These are phyloP conservation scores for Lordiphosa clarofinis DNA, from an alignment of 1,140 invertebrate genomes.

Conservation along the genomic window DNA sequence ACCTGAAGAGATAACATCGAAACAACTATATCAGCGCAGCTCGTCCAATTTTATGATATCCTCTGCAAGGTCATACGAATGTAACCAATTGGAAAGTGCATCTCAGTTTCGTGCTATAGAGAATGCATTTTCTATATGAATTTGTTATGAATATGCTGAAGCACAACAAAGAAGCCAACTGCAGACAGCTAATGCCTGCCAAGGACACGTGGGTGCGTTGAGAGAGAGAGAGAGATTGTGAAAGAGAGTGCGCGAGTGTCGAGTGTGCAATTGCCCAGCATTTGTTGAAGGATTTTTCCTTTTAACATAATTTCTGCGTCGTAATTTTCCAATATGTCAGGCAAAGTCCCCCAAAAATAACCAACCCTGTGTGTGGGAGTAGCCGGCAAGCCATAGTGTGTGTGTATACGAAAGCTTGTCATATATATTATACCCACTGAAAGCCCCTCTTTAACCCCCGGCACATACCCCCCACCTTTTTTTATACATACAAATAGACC, in stretches of 20 bases:
- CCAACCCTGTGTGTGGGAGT: conserved; percentile 21
- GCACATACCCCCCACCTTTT: background rate
- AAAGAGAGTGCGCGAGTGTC: conserved; percentile 2
- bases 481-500: conserved; percentile 14
- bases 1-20: too few relatives aligned
- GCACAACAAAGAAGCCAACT: conserved; percentile 63
- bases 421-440: conserved; percentile 23
- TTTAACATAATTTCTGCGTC: conserved; percentile 53
- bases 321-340: conserved; percentile 61
- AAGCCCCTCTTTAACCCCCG: conserved; percentile 15
- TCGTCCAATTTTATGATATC: too few relatives aligned
- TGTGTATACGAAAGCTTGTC: conserved; percentile 45
- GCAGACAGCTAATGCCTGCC: conserved; percentile 31
- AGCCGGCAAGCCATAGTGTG: conserved; percentile 37
- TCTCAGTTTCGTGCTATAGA: too few relatives aligned
- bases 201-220: conserved; percentile 42
- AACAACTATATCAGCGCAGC: too few relatives aligned
- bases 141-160: conserved; percentile 70
- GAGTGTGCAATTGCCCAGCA: background rate
- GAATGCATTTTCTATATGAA: too few relatives aligned
- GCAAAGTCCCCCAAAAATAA: conserved; percentile 14
- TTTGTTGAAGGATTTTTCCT: conserved; percentile 42
- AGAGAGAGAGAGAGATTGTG: conserved; percentile 2
- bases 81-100: background rate
- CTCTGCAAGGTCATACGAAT: background rate